Base-by-base conservation (phyloP, 2,888 invertebrate species). In the Laothoe populi region DNA sequence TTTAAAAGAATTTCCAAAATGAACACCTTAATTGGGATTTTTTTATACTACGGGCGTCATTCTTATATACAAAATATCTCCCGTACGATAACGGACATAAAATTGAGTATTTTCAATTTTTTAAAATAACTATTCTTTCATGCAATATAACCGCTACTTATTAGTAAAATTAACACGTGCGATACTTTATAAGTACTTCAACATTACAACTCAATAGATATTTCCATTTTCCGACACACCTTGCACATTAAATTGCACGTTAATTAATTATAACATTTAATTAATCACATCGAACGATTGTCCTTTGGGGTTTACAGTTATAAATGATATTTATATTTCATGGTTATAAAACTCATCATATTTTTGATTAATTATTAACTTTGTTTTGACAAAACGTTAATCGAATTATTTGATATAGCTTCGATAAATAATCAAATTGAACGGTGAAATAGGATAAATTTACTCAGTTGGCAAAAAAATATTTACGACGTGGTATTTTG, bases 221-320 rank as follows among this genome's bases (percentile, higher is more conserved):
- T 49, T 53, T 31, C 0, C 53, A 31, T 35, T 35, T 11, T 11
- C 19, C 31, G 19, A 11, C 53, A 11, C 53, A 16, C 31, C 53
- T 16, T 35, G 35, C 53, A 53, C 35, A 19, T 53, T 53, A 45
- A 81, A 83, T 79, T 76, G 78, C 79, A 79, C 79, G 83, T 82
- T 78, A 76, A 86, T 86, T 86, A 84, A 87, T 86, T 85, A 61
- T 79, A 70, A 73, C 70, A 81, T 82, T 84, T 82, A 87, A 86
- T 87, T 85, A 84, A 85, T 86, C 77, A 83, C 74, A 81, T 79
- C 76, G 81, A 84, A 82, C 81, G 78, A 79, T 79, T 78, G 77
- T 74, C 77, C 74, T 68, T 69, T 74, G 74, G 78, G 76, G 77
- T 82, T 79, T 75, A 81, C 35, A 11, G 35, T 53, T 53, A 19